Base-by-base conservation (phyloP, 2,113 vertebrate species). In the Ia io region DNA sequence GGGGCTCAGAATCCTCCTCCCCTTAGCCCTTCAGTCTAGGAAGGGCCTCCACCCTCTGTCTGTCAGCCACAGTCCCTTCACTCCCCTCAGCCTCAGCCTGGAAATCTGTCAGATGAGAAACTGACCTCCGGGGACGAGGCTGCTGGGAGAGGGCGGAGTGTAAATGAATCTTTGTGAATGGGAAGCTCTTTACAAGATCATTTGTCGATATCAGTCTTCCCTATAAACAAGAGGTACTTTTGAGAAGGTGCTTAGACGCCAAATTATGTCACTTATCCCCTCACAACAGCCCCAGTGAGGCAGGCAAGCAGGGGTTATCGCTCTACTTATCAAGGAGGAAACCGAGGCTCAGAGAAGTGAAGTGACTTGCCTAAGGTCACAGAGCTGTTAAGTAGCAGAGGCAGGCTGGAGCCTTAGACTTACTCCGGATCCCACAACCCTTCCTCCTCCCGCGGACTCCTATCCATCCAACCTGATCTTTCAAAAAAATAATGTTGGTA, bases 81-180 rank as follows among this genome's bases (percentile, higher is more conserved):
- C 35, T 30, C 14, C 37, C 32, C 44, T 35, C 11, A 71, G 47
- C 37, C 22, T 84, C 51, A 30, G 37, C 80, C 84, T 44, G 14
- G 91, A 65, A 5, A 13, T 11, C 42, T 37, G 17, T n/a, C 70
- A 1, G 1, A 51, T 2, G 42, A 51, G 78, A 32, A 53, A 28
- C 2, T 1, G 69, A 16, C 23, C 40, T 42, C 2, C 0, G 16
- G 40, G 63, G 20, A 9, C 0, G 22, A n/a, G 77, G 44, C 32
- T 18, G 11, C 3, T 22, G 14, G 30, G 85, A 18, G 65, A 30
- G 51, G 53, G 13, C 0, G 0, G 65, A 9, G 5, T 17, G 56
- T 6, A 9, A 2, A 9, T 10, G 49, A 18, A 6, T 28, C 84
- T 88, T 5, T 1, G 0, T 70, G 53, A 23, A 9, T 0, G 49